Base-by-base conservation (phyloP, 2,797 vertebrate species). In the Nothura maculosa region DNA sequence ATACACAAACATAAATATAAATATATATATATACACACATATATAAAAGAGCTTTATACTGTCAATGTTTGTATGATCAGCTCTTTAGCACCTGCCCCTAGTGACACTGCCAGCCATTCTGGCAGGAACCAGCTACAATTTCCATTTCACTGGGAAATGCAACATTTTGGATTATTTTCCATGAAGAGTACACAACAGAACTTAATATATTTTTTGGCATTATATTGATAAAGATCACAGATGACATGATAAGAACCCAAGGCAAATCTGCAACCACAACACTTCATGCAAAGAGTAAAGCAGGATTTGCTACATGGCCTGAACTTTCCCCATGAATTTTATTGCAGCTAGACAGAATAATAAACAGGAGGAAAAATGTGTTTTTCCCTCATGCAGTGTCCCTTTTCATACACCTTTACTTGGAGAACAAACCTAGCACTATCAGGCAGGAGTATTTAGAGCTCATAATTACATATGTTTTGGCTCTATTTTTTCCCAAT, bases 401-500 rank as follows among this genome's bases (percentile, higher is more conserved):
- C 78, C 34, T 83, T 78, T 62, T 60, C 38, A 32, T 64, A 45
- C 45, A 9, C 42, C 42, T 32, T 25, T 24, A 40, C n/a, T 55
- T 22, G n/a, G 5, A 75, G 45, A 69, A 55, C 47, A 73, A 61
- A 8, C 38, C 69, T 12, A 43, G 72, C 73, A 1, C 55, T 78
- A 86, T 24, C 69, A 60, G 68, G 38, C 32, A 21, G 76, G 61
- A 92, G 40, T 20, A 2, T 61, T 85, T 63, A 73, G 84, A 58
- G 79, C 82, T 83, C 87, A 80, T 93, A 68, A 90, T 91, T 85
- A 27, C 85, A 90, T 76, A n/a, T 83, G 89, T 92, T 81, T 89
- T 81, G 76, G 4, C 72, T 87, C 45, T 45, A 16, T 28, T 85
- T 63, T 3, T 52, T 69, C 12, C 5, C 25, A 30, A 92, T 85